Conservation (phyloP, 2,113 vertebrate genomes). For the Hippocampus abdominalis region DNA sequence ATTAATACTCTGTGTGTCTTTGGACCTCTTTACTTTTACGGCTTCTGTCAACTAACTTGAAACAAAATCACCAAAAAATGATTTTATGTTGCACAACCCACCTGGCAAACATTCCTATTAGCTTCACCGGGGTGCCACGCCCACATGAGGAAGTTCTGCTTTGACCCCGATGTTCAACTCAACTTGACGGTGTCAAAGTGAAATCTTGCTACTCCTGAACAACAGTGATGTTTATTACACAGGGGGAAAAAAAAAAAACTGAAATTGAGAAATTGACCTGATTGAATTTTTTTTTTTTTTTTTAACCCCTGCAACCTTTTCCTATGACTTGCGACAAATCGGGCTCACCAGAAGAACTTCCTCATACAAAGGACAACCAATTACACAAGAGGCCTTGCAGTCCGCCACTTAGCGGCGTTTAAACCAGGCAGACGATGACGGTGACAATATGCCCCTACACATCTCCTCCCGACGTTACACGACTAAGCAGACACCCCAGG, state of each 20-base stretch:
- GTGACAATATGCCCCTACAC: neutral
- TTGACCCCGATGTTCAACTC: constrained; percentile 23
- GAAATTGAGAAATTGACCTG: constrained; percentile 13
- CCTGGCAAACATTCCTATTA: constrained; percentile 63
- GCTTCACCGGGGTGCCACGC: constrained; percentile 51
- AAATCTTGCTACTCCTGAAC: constrained; percentile 7
- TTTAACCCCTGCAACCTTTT: constrained; percentile 18
- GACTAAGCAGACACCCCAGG: constrained; percentile 47
- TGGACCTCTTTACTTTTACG: constrained; percentile 51
- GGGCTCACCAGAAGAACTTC: constrained; percentile 43
- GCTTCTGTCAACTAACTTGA: constrained; percentile 55
- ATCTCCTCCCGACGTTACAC: constrained; percentile 21
- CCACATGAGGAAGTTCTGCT: constrained; percentile 44
- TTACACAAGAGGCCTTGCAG: constrained; percentile 17
- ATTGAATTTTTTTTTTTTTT: too few relatives aligned
- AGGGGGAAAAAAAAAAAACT: neutral
- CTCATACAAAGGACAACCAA: constrained; percentile 11
- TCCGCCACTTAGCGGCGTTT: constrained; percentile 16
- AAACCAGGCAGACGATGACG: constrained; percentile 16
- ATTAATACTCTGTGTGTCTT: constrained; percentile 59
- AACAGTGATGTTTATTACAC: constrained; percentile 10
- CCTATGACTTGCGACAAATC: constrained; percentile 7
- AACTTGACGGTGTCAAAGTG: constrained; percentile 11
- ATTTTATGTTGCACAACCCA: constrained; percentile 65
- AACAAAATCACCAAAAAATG: constrained; percentile 66